Conservation (phyloP, 1,140 invertebrate species). For the Schmidtea mediterranea region DNA sequence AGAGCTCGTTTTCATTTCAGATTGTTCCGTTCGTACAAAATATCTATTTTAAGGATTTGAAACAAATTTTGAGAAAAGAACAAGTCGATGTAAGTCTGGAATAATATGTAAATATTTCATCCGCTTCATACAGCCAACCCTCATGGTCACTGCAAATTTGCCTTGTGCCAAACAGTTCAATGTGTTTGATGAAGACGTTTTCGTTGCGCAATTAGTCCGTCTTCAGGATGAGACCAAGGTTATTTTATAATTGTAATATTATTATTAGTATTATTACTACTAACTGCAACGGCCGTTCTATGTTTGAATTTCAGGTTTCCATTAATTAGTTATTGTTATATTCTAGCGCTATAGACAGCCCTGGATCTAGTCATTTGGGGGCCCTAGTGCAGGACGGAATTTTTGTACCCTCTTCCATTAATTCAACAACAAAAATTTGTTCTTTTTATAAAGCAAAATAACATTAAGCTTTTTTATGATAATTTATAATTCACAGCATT, state of each 20-base stretch:
- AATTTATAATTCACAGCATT: no score
- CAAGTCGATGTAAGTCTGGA: constrained; percentile 55
- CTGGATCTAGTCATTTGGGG: no score
- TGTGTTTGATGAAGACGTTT: constrained; percentile 17
- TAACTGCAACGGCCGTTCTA: no score
- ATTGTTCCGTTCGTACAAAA: constrained; percentile 79
- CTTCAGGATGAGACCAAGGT: not conserved
- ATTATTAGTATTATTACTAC: no score
- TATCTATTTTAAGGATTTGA: constrained; percentile 95
- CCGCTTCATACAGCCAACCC: constrained; percentile 36
- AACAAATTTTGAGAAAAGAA: constrained; percentile 88
- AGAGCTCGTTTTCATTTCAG: constrained; percentile 25
- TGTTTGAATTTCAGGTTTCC: no score
- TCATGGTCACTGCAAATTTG: constrained; percentile 85
- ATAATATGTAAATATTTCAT: constrained; percentile 2
- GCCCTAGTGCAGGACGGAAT: no score
- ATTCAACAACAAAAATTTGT: no score
- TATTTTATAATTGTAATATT: not conserved
- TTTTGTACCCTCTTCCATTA: no score
- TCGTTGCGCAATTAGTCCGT: not conserved
- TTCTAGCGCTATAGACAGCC: no score
- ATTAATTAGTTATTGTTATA: no score
- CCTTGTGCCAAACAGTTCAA: constrained; percentile 95
- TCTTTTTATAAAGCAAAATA: no score
- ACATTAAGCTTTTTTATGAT: no score